Base-by-base conservation (phyloP, 2,797 vertebrate species). In the Brachyalestes nurse region DNA sequence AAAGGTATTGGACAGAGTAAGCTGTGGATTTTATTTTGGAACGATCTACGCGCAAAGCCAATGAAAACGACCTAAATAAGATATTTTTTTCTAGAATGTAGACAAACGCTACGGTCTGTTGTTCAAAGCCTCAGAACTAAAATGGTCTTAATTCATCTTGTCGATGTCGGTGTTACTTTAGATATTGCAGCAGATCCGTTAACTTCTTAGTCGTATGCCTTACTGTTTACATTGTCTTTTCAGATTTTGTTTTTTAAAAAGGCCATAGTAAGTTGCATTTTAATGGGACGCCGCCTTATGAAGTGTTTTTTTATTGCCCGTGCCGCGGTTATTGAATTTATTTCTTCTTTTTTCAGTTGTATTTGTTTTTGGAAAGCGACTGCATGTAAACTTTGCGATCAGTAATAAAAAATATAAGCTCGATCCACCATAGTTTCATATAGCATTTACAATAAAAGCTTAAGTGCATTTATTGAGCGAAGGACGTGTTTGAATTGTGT, bases 371-470 rank as follows among this genome's bases (percentile, higher is more conserved):
- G 89, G 90, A 92, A 88, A 92, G 87, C 92, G 91, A 90, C 91
- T 94, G 94, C 93, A 95, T 95, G 94, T 94, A 93, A 93, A 92
- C 90, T 90, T 90, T 91, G 91, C 92, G 90, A 92, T 90, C 90
- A 89, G 88, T 89, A 91, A 92, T 93, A 28, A 28, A 91, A 91
- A 93, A 88, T 90, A 90, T 91, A 88, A 88, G 87, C 73, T 87
- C 89, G 81, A 92, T 84, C 90, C 91, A 86, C 82, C 92, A 93
- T 94, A 94, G 93, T 95, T 95, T 95, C 92, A 92, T 95, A 94
- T 95, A 94, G 85, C 88, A 88, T 94, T 94, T 93, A 91, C 92
- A 95, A 95, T 95, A 95, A 95, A 94, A 93, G 65, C 86, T 84
- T 88, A 88, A 72, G 74, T 90, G 83, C 85, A 86, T 91, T 88